Base-by-base conservation (phyloP, 2,888 invertebrate genomes). In the Oxycera nigricornis region DNA sequence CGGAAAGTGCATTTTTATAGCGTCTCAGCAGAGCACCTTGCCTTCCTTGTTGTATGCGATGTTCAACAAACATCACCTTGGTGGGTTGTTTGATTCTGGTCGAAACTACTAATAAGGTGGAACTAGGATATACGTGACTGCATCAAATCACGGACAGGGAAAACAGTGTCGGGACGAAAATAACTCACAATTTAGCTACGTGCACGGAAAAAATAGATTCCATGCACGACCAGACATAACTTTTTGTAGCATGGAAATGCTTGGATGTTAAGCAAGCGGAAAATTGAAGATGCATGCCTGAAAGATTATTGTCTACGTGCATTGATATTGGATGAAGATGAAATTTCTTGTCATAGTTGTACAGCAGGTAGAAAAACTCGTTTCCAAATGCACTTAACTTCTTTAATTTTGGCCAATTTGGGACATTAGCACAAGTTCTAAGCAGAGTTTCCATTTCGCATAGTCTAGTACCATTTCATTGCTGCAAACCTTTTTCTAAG, bases 91-190 rank as follows among this genome's bases (percentile, higher is more conserved):
- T 35, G 6, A 35, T 35, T 35, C 6, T 35, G 35, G 35, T 7
- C 6, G 35, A 6, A 35, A 35, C 6, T 35, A 7, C 35, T 7
- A 35, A 35, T 35, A 35, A 11, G 11, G 6, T 35, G 6, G 6
- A 35, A 20, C 55, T 55, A 17, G 57, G 28, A 57, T 57, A 22
- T 57, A 57, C 57, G 57, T 57, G 57, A 57, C 57, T 57, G 28
- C 57, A 26, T 22, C 57, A 14, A 57, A 57, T 57, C 57, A 57
- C 26, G 24, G 24, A 9, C 57, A 57, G 14, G 11, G 14, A 22
- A 57, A 57, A 22, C 46, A n/a, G n/a, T 57, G 57, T 22, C 17
- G 22, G 55, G 22, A 55, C 22, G 22, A 20, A 55, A 57, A 26
- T 57, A 57, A 28, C 24, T 11, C n/a, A 26, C 57, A n/a, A n/a